Conservation (phyloP, 1,140 invertebrate genomes). For the Ips nitidus region DNA sequence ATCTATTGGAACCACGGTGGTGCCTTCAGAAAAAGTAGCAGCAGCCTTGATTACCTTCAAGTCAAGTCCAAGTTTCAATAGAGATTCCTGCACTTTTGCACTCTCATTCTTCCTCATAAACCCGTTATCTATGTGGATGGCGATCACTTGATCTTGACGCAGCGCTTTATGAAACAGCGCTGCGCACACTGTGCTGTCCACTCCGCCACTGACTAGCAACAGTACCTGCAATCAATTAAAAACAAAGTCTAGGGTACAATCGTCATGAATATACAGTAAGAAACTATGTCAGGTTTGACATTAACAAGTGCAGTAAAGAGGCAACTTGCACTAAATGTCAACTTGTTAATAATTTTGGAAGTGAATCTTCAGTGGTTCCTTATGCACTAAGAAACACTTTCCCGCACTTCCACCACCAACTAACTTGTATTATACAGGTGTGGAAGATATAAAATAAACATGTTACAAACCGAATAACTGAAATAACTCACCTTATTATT, state of each 20-base stretch:
- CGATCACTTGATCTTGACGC: slow-evolving; percentile 87
- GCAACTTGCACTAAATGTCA: too few relatives aligned
- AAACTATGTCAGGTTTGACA: too few relatives aligned
- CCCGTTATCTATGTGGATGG: slow-evolving; percentile 98
- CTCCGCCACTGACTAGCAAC: slow-evolving; percentile 94
- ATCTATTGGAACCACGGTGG: slow-evolving; percentile 72
- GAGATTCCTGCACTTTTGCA: slow-evolving; percentile 59
- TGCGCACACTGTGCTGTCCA: slow-evolving; percentile 98
- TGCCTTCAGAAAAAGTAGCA: slow-evolving; percentile 57
- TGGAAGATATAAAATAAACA: slow-evolving; percentile 1
- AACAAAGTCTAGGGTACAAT: not conserved
- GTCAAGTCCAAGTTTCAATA: slow-evolving; percentile 74
- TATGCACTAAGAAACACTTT: not conserved
- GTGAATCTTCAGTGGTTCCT: not conserved
- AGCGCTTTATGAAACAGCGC: slow-evolving; percentile 90
- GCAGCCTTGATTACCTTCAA: slow-evolving; percentile 67
- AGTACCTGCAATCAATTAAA: slow-evolving; percentile 55
- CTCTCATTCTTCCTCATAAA: slow-evolving; percentile 98
- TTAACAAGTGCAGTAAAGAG: too few relatives aligned
- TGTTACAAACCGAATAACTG: not conserved
- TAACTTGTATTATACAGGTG: too few relatives aligned
- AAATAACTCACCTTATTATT: slow-evolving; percentile 67
- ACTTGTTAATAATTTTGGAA: not conserved
- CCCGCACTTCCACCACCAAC: not conserved
- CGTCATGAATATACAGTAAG: too few relatives aligned